phyloP scores from a whole-genome alignment of 2,888 invertebrate genomes.

The Callinectes sapidus region DNA sequence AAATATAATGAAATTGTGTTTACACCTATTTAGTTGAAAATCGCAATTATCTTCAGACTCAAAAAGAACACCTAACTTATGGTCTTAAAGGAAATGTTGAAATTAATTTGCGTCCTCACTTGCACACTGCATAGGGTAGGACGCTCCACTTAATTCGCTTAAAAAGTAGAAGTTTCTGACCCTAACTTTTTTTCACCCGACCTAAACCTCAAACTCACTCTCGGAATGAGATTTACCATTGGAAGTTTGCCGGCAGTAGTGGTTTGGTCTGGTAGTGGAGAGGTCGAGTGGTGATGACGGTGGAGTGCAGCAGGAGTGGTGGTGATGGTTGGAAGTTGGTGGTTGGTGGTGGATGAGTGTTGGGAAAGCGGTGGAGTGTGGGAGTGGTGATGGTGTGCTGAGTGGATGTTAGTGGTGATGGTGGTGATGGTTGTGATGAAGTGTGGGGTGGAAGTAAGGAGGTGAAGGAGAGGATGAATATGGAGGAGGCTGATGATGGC shows the following conservation, averaged over 20 bases:
- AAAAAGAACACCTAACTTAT: not conserved
- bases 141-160: constrained; percentile 8
- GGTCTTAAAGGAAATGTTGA: not conserved
- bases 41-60: not conserved
- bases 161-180: not conserved
- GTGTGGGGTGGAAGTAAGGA: not conserved
- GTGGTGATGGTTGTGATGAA: not conserved
- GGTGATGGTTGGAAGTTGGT: not conserved
- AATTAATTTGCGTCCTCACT: not conserved
- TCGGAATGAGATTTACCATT: not conserved
- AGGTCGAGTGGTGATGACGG: not conserved
- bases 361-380: not conserved
- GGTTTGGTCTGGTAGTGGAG: constrained; percentile 4
- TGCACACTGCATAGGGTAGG: not conserved
- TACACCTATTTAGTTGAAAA: not conserved
- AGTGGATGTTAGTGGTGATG: not conserved
- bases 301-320: not conserved
- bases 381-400: not conserved
- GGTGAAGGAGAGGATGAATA: not conserved
- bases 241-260: constrained; percentile 1
- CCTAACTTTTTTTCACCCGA: not conserved
- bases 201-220: not conserved
- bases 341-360: not conserved
- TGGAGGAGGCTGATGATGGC: not conserved
- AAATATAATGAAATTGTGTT: not conserved